Percentiles rank a stretch among this genome's conserved stretches.
These are phyloP conservation scores for Plotosus lineatus DNA, from an alignment of 2,113 vertebrate species.

Conservation along the genomic window DNA sequence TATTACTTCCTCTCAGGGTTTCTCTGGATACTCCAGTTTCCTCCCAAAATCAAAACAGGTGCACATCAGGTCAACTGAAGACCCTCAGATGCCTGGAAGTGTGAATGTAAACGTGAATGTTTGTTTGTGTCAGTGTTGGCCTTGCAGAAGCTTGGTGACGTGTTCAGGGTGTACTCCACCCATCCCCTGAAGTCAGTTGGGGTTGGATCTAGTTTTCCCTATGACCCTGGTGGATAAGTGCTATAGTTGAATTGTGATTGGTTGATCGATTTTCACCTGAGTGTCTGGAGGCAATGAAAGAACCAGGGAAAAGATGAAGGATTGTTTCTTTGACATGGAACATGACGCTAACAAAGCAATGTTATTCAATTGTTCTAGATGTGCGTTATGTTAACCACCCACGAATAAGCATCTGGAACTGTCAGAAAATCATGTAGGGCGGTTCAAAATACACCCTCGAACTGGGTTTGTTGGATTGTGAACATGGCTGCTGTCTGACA, in stretches of 20 bases:
- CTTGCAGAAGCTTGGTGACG: no score
- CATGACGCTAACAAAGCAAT: neutral
- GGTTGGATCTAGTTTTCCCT: no score
- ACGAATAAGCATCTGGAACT: neutral
- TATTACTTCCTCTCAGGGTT: no score
- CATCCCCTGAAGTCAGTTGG: no score
- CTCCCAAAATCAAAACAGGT: no score
- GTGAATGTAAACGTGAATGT: no score
- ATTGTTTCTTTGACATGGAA: neutral
- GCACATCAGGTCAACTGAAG: no score
- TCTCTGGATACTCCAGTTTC: no score
- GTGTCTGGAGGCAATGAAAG: neutral
- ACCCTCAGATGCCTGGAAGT: no score
- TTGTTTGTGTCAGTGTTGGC: no score
- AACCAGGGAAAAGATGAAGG: neutral
- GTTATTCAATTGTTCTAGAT: neutral
- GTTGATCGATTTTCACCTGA: neutral
- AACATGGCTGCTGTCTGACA: neutral
- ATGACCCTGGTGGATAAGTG: no score
- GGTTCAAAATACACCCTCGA: neutral
- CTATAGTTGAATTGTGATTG: conserved; percentile 6
- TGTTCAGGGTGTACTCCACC: no score
- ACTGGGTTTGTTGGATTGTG: neutral
- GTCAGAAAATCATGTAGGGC: neutral
- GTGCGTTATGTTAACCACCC: neutral